A percentile compares a stretch with the other conserved stretches of the same genome.
Evolutionary conservation across 2,113 vertebrate genomes (phyloP).

Genomic region (Pteronura brasiliensis): DNA sequence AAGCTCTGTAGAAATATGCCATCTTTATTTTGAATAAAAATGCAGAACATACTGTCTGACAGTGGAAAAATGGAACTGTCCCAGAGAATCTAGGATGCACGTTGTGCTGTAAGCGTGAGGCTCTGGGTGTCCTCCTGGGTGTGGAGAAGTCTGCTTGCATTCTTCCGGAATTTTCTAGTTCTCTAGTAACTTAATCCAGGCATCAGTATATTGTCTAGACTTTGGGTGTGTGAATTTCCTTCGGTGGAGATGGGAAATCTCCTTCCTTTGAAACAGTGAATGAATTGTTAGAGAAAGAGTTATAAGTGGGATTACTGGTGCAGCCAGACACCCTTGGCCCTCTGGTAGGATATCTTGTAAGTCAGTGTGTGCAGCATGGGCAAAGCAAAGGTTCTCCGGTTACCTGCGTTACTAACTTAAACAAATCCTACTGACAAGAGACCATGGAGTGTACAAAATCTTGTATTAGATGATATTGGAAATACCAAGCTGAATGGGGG

Average conservation of each 20-base stretch:
- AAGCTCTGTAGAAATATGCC: background rate
- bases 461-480: background rate
- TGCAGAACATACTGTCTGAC: background rate
- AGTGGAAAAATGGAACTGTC: background rate
- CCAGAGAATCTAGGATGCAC: background rate
- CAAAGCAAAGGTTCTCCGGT: background rate
- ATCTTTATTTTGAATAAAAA: conserved; percentile 31
- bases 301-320: background rate
- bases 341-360: background rate
- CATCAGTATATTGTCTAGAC: conserved; percentile 13
- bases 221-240: background rate
- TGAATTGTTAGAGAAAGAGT: background rate
- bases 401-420: background rate
- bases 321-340: background rate
- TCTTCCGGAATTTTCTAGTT: background rate
- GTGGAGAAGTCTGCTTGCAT: background rate
- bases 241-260: background rate
- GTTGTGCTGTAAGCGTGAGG: background rate
- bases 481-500: background rate
- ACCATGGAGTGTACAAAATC: background rate
- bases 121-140: background rate
- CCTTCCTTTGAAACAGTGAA: background rate
- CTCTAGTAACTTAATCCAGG: conserved; percentile 6
- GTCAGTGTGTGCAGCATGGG: background rate
- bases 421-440: background rate